Percentiles rank a stretch among this genome's conserved stretches.
Conservation (phyloP, 2,113 vertebrate genomes). For the Passer montanus region DNA sequence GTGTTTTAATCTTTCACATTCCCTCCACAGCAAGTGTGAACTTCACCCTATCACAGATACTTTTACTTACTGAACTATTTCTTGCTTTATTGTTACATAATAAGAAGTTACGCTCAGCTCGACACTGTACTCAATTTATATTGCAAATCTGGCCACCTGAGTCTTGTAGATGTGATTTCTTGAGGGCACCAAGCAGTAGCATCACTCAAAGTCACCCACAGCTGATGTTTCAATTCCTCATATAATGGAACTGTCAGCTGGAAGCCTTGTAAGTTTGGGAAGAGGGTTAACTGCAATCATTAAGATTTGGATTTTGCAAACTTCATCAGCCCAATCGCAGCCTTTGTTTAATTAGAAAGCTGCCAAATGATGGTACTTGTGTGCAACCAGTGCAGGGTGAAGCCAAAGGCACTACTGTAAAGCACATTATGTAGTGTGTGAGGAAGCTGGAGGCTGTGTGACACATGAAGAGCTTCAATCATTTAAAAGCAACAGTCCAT, state of each 20-base stretch:
- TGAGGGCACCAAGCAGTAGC: too few relatives aligned
- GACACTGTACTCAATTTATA: too few relatives aligned
- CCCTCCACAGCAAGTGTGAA: background rate
- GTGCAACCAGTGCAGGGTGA: rapidly evolving
- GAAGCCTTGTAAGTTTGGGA: too few relatives aligned
- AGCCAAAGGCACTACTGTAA: background rate
- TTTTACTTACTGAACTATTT: background rate
- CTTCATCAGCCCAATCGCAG: background rate
- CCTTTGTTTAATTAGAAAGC: background rate
- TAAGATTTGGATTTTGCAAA: background rate
- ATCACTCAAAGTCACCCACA: too few relatives aligned
- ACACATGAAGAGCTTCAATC: background rate
- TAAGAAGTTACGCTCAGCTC: background rate
- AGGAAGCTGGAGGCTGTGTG: background rate
- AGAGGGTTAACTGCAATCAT: background rate
- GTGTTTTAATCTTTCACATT: background rate
- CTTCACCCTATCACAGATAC: background rate
- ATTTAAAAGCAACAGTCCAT: background rate
- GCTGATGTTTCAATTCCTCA: too few relatives aligned
- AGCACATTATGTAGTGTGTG: rapidly evolving
- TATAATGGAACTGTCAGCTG: too few relatives aligned
- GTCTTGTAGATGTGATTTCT: too few relatives aligned
- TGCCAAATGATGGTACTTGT: background rate
- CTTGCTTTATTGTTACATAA: background rate
- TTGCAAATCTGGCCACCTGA: too few relatives aligned